Evolutionary conservation across 2,113 vertebrate species (phyloP).

Genomic region (Bubo bubo): DNA sequence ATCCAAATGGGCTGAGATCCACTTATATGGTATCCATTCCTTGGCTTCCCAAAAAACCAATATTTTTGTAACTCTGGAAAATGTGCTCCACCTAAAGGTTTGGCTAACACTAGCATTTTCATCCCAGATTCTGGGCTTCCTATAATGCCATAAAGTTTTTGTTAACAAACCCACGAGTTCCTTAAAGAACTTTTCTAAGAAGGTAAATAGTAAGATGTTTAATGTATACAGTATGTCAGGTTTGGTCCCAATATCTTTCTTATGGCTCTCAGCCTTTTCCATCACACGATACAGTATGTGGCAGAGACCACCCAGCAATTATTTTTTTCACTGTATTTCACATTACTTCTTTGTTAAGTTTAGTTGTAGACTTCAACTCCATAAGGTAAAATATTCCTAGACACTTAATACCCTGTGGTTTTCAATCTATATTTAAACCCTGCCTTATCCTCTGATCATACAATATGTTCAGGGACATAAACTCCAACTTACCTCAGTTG

Average conservation of each 20-base stretch:
- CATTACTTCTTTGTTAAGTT: conserved; percentile 53
- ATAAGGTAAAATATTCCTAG: conserved; percentile 62
- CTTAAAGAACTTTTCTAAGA: conserved; percentile 39
- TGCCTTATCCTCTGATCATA: conserved; percentile 34
- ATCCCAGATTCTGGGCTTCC: conserved; percentile 45
- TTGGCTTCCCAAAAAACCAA: conserved; percentile 38
- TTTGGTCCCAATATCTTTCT: conserved; percentile 22
- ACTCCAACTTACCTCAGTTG: conserved; percentile 45
- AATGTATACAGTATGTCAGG: conserved; percentile 8
- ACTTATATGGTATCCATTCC: conserved; percentile 46
- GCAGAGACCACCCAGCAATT: conserved; percentile 52
- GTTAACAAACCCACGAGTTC: conserved; percentile 54
- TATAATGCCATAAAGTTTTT: conserved; percentile 62
- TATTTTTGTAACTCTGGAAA: conserved; percentile 71
- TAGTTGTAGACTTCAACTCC: conserved; percentile 37
- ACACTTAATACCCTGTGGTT: conserved; percentile 63
- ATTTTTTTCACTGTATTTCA: conserved; percentile 37
- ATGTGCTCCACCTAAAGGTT: conserved; percentile 53
- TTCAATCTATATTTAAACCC: conserved; percentile 63
- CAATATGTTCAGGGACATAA: conserved; percentile 63
- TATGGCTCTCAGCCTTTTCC: neutral
- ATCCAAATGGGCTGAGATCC: conserved; percentile 50
- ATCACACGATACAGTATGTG: conserved; percentile 17
- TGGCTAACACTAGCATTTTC: conserved; percentile 61
- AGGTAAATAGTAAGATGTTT: conserved; percentile 35